Conservation (phyloP, 2,113 vertebrate species). For the Heterotis niloticus region DNA sequence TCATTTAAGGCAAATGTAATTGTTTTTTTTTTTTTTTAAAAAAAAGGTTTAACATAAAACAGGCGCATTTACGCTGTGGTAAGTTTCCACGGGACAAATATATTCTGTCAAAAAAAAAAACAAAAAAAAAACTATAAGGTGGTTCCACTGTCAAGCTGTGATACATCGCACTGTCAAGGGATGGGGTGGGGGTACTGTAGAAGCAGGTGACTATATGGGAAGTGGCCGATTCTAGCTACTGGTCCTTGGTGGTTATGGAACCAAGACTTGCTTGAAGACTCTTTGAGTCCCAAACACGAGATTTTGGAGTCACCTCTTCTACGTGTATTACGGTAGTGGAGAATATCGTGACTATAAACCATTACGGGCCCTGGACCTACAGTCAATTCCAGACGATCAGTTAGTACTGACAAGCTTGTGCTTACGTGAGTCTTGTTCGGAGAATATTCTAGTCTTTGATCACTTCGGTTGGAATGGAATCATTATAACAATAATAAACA, state of each 20-base stretch:
- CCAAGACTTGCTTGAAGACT: not conserved
- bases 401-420: conserved; percentile 61
- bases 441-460: conserved; percentile 60
- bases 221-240: not conserved
- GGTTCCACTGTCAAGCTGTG: too few species aligned
- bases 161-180: not conserved
- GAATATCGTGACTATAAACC: not conserved
- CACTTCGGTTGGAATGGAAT: conserved; percentile 62
- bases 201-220: not conserved
- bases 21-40: not conserved
- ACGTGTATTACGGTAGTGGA: not conserved
- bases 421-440: conserved; percentile 50
- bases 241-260: not conserved
- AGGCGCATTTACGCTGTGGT: not conserved
- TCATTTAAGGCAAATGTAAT: conserved; percentile 17
- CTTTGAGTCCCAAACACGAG: not conserved
- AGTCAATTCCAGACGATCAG: conserved; percentile 56
- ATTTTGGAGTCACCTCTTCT: not conserved
- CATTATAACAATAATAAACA: conserved; percentile 61
- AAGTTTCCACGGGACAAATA: not conserved
- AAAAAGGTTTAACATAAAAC: conserved; percentile 2
- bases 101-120: not conserved
- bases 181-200: not conserved
- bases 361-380: not conserved
- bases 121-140: too few species aligned